phyloP scores from a whole-genome alignment of 2,888 invertebrate genomes.

The Cetonia aurata region DNA sequence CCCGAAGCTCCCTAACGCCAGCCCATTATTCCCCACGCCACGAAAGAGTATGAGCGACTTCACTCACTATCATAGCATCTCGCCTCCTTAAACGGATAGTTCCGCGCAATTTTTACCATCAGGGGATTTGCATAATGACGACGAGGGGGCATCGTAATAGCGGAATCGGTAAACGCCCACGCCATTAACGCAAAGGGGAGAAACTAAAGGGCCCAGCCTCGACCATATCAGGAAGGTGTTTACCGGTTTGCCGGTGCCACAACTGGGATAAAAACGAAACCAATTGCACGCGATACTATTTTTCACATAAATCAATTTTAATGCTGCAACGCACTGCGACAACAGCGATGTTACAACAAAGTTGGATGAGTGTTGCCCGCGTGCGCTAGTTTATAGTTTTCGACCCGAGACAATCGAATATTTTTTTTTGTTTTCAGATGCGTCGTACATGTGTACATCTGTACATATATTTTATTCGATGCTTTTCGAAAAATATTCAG shows the following conservation, averaged over 20 bases:
- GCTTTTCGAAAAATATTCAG: too few species aligned
- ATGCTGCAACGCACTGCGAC: constrained; percentile 25
- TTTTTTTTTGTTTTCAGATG: too few species aligned
- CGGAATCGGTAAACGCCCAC: constrained; percentile 35
- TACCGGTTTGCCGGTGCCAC: neutral
- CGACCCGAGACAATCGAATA: too few species aligned
- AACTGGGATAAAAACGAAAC: neutral
- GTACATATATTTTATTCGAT: too few species aligned
- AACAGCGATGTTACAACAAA: constrained; percentile 18
- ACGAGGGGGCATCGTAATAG: constrained; percentile 20
- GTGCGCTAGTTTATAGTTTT: too few species aligned
- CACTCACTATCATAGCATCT: neutral
- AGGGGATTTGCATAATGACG: constrained; percentile 35
- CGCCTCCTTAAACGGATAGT: constrained; percentile 32
- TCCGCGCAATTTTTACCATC: constrained; percentile 39
- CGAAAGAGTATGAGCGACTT: too few species aligned
- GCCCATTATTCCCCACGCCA: too few species aligned
- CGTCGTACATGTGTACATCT: too few species aligned
- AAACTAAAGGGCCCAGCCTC: too few species aligned
- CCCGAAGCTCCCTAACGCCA: too few species aligned
- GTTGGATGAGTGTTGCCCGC: too few species aligned
- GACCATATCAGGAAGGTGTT: neutral
- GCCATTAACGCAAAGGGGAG: constrained; percentile 9
- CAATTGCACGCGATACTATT: constrained; percentile 36
- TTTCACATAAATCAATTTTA: constrained; percentile 39